phyloP scores from a whole-genome alignment of 2,113 vertebrate genomes.

The Leptodactylus fuscus region DNA sequence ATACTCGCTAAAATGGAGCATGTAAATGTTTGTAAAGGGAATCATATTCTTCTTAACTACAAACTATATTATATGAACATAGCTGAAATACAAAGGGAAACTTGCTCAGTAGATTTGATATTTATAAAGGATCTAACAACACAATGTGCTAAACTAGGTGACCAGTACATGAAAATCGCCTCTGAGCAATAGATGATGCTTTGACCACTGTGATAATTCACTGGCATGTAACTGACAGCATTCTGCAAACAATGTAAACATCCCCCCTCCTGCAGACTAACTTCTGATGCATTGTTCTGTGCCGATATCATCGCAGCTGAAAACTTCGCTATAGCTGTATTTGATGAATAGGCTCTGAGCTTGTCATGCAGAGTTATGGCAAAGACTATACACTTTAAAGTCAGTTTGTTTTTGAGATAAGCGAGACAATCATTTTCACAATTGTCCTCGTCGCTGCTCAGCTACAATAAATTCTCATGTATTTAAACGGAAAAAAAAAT shows the following conservation, averaged over 20 bases:
- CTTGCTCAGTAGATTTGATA: not conserved
- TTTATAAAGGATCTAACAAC: not conserved
- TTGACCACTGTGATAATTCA: slow-evolving; percentile 25
- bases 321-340: slow-evolving; percentile 11
- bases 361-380: slow-evolving; percentile 53
- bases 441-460: slow-evolving; percentile 30
- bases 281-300: slow-evolving; percentile 39
- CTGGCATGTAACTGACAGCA: not conserved
- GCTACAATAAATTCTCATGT: slow-evolving; percentile 39
- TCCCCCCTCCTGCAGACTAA: not conserved
- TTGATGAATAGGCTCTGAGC: slow-evolving; percentile 38
- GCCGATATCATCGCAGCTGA: slow-evolving; percentile 16
- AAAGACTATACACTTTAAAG: slow-evolving; percentile 36
- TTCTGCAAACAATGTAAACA: slow-evolving; percentile 28
- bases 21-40: too few relatives aligned
- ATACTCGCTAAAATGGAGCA: too few relatives aligned
- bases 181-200: not conserved
- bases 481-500: slow-evolving; percentile 41
- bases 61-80: not conserved
- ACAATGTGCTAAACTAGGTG: not conserved
- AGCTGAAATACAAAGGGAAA: not conserved
- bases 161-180: not conserved
- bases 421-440: slow-evolving; percentile 51
- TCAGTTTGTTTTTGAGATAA: slow-evolving; percentile 55
- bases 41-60: not conserved